Percentiles rank a stretch among this genome's conserved stretches.
phyloP scores from a whole-genome alignment of 2,888 invertebrate genomes.

The Drosophila lacicola region DNA sequence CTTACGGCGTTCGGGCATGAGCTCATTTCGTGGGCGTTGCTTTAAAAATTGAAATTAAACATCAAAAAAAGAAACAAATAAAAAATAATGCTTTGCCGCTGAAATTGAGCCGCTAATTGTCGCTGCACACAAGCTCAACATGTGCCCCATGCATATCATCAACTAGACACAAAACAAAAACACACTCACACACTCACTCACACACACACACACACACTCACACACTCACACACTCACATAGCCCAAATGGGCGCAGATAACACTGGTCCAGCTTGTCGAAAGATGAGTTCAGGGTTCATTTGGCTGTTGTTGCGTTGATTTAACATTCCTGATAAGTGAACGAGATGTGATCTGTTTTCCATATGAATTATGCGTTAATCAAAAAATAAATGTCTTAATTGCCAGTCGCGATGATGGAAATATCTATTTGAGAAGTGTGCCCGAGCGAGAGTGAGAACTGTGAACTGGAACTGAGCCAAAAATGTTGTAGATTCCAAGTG shows the following conservation, averaged over 20 bases:
- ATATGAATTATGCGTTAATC: conserved; percentile 22
- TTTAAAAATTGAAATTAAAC: conserved; percentile 19
- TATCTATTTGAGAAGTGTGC: conserved; percentile 20
- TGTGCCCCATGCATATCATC: conserved; percentile 48
- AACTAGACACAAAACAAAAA: conserved; percentile 8
- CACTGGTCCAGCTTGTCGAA: conserved; percentile 14
- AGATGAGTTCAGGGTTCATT: conserved; percentile 59
- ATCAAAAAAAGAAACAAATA: neutral
- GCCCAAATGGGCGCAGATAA: conserved; percentile 58
- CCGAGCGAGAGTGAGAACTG: neutral
- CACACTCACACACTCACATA: conserved; percentile 30
- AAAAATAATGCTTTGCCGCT: conserved; percentile 10
- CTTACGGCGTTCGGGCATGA: conserved; percentile 41
- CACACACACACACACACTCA: neutral
- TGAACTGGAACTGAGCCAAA: no score
- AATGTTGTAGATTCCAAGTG: no score
- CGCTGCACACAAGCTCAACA: conserved; percentile 28
- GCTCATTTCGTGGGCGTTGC: conserved; percentile 68
- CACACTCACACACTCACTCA: neutral
- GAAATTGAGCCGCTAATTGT: conserved; percentile 62
- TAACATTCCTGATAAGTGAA: conserved; percentile 45
- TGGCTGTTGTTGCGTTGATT: conserved; percentile 47
- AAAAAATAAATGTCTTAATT: conserved; percentile 36
- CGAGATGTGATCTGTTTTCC: neutral
- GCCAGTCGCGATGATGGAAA: conserved; percentile 30